Evolutionary conservation across 2,797 vertebrate genomes (phyloP).

Genomic region (Pachyuromys duprasi): DNA sequence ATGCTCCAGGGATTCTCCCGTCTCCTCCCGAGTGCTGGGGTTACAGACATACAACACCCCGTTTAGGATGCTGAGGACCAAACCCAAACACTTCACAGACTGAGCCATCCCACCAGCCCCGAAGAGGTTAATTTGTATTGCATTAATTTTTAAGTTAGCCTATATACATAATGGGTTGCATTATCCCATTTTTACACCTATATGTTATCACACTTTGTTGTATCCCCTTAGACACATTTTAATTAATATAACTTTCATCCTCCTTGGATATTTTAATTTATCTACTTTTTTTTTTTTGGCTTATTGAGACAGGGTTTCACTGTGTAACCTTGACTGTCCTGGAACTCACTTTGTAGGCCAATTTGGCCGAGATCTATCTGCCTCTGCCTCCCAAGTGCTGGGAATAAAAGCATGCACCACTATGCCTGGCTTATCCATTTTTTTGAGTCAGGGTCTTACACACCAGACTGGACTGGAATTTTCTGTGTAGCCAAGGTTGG

Average conservation of each 20-base stretch:
- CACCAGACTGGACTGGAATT: background rate
- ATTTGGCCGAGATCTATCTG: no score
- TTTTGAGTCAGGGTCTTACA: background rate
- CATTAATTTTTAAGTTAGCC: background rate
- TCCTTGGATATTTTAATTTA: background rate
- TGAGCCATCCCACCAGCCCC: background rate
- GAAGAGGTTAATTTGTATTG: constrained; percentile 25
- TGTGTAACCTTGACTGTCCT: no score
- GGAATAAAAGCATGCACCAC: no score
- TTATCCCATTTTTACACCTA: background rate
- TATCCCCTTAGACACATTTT: background rate
- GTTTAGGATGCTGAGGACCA: background rate
- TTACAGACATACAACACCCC: no score
- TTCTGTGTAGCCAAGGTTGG: background rate
- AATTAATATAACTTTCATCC: background rate
- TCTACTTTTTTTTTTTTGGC: no score
- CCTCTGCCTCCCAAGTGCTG: no score
- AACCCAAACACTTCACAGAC: background rate
- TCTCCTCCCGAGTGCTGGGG: background rate
- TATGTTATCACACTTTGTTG: background rate
- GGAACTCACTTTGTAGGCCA: no score
- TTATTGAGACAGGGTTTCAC: no score
- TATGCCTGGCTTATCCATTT: background rate
- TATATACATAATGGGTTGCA: background rate
- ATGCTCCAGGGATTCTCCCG: background rate